Evolutionary conservation across 1,140 invertebrate genomes (phyloP), one percentile per base, ranked within the genome.

Genomic region (Hylaeus anthracinus): DNA sequence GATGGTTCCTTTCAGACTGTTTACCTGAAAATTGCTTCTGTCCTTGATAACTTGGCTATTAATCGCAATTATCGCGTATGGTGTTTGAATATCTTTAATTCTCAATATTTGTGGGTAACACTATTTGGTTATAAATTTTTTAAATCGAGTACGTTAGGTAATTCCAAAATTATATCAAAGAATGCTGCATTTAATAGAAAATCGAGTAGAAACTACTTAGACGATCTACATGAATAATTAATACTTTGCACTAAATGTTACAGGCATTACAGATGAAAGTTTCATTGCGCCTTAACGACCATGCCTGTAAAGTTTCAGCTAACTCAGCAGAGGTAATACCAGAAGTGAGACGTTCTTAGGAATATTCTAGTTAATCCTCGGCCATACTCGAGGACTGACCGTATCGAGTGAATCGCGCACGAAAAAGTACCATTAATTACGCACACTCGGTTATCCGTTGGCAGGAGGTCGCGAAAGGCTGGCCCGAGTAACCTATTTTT

Each of bases 1-100:
- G 82, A 86, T 86, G 78, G 71, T 67, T 67, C 83, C 83, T 79
- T 83, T 72, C 65, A 85, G 65, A 78, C 51, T 56, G 64, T 73
- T 79, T 66, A 53, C 53, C 1, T 12, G 43, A 65, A 70, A n/a
- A 73, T 79, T 76, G 58, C 72, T 9, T 26, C 37, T 43, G 14
- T 61, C n/a, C n/a, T 51, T 39, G 72, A 74, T 74, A 73, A 56
- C n/a, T n/a, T 51, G 5, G n/a, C 15, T 41, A 12, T 45, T 60
- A 53, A 26, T 43, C 39, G 1, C 8, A 1, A 53, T 6, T 37
- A 2, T 2, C 10, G 1, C 3, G 14, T 14, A 10, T 2, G 6
- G 51, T 9, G 51, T 51, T 51, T 51, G 12, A 14, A 14, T 37
- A 48, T 48, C 45, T 48, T 48, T 6, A 48, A 48, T 48, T 48